Evolutionary conservation across 2,113 vertebrate genomes (phyloP), one percentile per base, ranked within the genome.

Genomic region (Marmota flaviventris): DNA sequence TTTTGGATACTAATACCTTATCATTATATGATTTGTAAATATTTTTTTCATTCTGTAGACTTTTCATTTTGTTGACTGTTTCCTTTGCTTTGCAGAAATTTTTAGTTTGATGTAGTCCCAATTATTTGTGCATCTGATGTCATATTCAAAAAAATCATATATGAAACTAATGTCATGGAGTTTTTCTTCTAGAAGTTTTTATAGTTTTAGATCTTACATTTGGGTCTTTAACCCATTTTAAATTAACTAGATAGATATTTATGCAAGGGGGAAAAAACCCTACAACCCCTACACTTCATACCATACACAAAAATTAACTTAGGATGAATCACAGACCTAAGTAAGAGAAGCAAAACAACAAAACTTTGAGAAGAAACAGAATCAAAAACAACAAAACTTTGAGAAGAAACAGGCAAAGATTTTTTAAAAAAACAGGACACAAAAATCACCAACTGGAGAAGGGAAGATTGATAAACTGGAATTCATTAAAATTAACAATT

Each of bases 401-500:
- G 25, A 85, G 34, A 69, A 93, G 65, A 73, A 29, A 34, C 6
- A 58, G 25, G 63, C 75, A 91, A 94, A 90, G 42, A 75, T 75
- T 70, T 86, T 39, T 81, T 76, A 25, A 61, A 63, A 91, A 78
- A 45, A 51, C 76, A 27, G 39, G 24, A 75, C 69, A 94, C 34
- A 83, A 82, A 89, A 85, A 53, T 76, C 37, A 48, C 45, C 42
- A 10, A 69, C 9, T 86, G n/a, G 2, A 78, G 81, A 93, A 96
- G n/a, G 8, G 95, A 69, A 77, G 5, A 73, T 0, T 88, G 34
- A 53, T n/a, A 76, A 95, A 82, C 0, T 42, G 32, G 29, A 75
- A 34, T 84, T 86, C 61, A 86, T 72, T 88, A 89, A 95, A 91
- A 85, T 85, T 56, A 89, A 37, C 9, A 93, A 67, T n/a, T 65